phyloP scores from a whole-genome alignment of 1,140 invertebrate genomes.

The Ruditapes philippinarum region DNA sequence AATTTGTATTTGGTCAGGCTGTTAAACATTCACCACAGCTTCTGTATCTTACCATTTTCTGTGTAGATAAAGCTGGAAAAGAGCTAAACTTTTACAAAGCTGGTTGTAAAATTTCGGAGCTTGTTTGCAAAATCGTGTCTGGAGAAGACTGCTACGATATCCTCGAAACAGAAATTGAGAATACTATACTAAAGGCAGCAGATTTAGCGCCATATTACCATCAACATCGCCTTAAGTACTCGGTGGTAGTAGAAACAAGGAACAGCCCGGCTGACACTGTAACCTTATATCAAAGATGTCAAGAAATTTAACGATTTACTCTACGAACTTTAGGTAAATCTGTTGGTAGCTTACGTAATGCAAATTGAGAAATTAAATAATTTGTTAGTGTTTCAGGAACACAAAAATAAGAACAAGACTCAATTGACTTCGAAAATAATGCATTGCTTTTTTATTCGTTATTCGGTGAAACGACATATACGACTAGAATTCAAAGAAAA shows the following conservation, averaged over 20 bases:
- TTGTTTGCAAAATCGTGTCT: background rate
- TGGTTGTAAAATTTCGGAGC: background rate
- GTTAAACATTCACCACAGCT: background rate
- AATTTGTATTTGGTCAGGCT: background rate
- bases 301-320: background rate
- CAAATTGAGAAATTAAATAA: no score
- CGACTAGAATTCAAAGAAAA: no score
- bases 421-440: no score
- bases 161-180: conserved; percentile 2
- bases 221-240: background rate
- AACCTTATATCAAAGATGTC: background rate
- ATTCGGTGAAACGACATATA: no score
- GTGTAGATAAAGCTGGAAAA: background rate
- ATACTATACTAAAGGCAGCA: background rate
- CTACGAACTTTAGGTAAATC: no score
- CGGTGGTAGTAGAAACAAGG: background rate
- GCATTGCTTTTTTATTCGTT: no score
- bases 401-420: no score
- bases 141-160: background rate
- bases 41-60: background rate
- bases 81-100: background rate
- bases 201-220: background rate
- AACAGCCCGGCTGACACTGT: background rate
- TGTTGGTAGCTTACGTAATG: no score
- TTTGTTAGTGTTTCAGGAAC: no score